Evolutionary conservation across 1,140 invertebrate genomes (phyloP), one percentile per base, ranked within the genome.

Genomic region (Camponotus pennsylvanicus): DNA sequence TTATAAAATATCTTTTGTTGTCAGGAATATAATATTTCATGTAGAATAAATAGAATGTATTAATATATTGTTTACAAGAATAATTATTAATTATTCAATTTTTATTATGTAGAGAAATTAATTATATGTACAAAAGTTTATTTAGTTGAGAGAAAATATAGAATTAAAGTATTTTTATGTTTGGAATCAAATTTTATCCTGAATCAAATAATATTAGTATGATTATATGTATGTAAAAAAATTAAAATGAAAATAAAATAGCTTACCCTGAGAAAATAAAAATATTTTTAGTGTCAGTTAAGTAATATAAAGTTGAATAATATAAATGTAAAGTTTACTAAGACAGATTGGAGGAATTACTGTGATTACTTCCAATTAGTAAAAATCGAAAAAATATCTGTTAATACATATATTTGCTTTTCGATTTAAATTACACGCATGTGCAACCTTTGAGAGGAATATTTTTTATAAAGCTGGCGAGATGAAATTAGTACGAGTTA

Each of bases 401-500:
- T 67, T 34, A 18, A 21, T 67, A 63, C 34, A 7, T 40, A 0
- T 1, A 15, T 70, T 70, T 45, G 15, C 34, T 13, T 57, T 57
- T 40, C 21, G 21, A 57, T 42, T 70, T 13, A 80, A 8, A 69
- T 78, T 37, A 49, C n/a, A 55, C 13, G 42, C 63, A 52, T 63
- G 42, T 55, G 63, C 34, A 5, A 71, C 27, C 45, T 61, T 40
- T 34, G 21, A 21, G 40, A 32, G 37, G 13, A 73, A 63, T 45
- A 82, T 59, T 73, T 71, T 57, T 40, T 13, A 18, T 45, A 34
- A 40, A 7, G 42, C 37, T 52, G 64, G 40, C 63, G 13, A 45
- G 11, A 71, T 71, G 15, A 27, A 80, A 82, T 82, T 59, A 59
- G 67, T 45, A 11, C 27, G 40, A 42, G 40, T 73, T 82, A 82